A percentile compares a stretch with the other conserved stretches of the same genome.
These are phyloP conservation scores for Chaenodraco wilsoni DNA, from an alignment of 2,797 vertebrate genomes.

Conservation along the genomic window DNA sequence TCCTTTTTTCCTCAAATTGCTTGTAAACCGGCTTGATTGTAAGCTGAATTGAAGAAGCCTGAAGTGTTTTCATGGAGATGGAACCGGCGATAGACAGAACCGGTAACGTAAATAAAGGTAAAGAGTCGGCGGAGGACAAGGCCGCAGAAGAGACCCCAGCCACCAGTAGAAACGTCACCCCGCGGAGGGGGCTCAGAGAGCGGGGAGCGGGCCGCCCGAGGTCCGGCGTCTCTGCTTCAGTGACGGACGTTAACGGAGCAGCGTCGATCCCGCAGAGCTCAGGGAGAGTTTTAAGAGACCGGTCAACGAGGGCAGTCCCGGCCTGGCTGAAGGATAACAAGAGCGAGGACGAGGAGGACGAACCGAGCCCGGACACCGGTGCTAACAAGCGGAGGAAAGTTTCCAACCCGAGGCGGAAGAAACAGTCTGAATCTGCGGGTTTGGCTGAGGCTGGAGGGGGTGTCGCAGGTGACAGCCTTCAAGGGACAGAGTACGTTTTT, in stretches of 20 bases:
- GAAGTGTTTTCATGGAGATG: slow-evolving; percentile 71
- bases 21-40: slow-evolving; percentile 62
- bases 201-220: slow-evolving; percentile 75
- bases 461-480: slow-evolving; percentile 65
- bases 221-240: slow-evolving; percentile 68
- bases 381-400: slow-evolving; percentile 88
- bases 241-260: slow-evolving; percentile 73
- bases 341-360: slow-evolving; percentile 76
- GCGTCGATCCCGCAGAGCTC: slow-evolving; percentile 64
- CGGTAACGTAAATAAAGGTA: slow-evolving; percentile 76
- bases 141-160: slow-evolving; percentile 81
- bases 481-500: slow-evolving; percentile 73
- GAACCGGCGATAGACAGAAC: slow-evolving; percentile 72
- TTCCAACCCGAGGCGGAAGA: slow-evolving; percentile 87
- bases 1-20: slow-evolving; percentile 58
- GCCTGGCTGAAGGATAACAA: slow-evolving; percentile 83
- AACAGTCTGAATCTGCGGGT: slow-evolving; percentile 77
- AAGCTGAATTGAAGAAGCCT: slow-evolving; percentile 24
- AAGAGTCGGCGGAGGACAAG: slow-evolving; percentile 71
- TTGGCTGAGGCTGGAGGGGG: slow-evolving; percentile 64
- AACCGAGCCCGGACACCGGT: slow-evolving; percentile 68
- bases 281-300: slow-evolving; percentile 82
- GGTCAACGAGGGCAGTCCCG: slow-evolving; percentile 84
- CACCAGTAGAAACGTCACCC: slow-evolving; percentile 67
- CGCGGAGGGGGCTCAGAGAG: slow-evolving; percentile 78